Conservation (phyloP, 1,140 invertebrate genomes). For the Leptinotarsa defecta region DNA sequence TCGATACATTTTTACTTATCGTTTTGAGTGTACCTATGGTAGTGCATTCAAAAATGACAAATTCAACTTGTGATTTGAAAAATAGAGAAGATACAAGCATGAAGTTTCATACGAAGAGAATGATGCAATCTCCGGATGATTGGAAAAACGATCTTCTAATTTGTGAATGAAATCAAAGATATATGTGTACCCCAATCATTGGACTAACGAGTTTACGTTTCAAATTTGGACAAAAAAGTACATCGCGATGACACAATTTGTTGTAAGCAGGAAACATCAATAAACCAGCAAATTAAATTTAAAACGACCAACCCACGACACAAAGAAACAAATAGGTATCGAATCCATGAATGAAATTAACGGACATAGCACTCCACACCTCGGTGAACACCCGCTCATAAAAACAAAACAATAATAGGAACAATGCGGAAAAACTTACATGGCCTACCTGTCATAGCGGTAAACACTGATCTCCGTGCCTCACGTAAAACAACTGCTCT, state of each 20-base stretch:
- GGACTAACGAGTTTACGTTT: no score
- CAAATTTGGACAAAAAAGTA: no score
- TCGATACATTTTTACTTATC: no score
- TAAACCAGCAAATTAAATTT: neutral
- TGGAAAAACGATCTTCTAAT: no score
- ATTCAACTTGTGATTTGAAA: no score
- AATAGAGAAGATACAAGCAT: no score
- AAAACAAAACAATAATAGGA: conserved; percentile 2
- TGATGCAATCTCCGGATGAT: no score
- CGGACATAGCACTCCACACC: neutral
- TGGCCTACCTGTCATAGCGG: conserved; percentile 15
- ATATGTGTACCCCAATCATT: no score
- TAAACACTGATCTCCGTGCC: neutral
- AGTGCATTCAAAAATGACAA: no score
- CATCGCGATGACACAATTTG: neutral
- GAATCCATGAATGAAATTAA: conserved; percentile 10
- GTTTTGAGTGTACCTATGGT: no score
- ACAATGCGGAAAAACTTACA: conserved; percentile 18
- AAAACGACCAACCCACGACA: neutral
- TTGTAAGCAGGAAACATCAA: conserved; percentile 3
- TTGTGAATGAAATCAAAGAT: no score
- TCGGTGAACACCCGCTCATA: neutral
- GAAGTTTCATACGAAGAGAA: no score
- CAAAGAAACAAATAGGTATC: neutral
- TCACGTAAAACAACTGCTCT: neutral